Conservation (phyloP, 2,797 vertebrate genomes). For the Meriones psammophilus region DNA sequence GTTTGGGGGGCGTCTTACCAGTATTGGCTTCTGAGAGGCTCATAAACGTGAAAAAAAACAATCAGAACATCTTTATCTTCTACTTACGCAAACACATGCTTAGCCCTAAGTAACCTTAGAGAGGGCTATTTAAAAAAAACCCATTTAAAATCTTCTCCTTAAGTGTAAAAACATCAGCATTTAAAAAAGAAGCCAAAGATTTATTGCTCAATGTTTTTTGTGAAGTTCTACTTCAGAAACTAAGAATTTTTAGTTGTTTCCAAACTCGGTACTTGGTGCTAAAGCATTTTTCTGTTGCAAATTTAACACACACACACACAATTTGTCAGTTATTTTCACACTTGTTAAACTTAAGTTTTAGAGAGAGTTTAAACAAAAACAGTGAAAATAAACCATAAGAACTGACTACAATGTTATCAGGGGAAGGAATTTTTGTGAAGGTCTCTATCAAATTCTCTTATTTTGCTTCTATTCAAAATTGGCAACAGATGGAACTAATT, state of each 20-base stretch:
- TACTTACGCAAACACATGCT: conserved; percentile 35
- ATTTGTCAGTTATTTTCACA: conserved; percentile 70
- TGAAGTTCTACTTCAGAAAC: conserved; percentile 60
- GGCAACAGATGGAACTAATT: not conserved
- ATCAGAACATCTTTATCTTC: not conserved
- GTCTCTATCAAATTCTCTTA: not conserved
- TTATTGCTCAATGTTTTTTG: conserved; percentile 54
- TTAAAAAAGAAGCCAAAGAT: conserved; percentile 47
- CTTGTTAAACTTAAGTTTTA: conserved; percentile 74
- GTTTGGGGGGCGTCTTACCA: not conserved
- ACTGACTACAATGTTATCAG: not conserved
- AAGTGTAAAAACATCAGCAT: conserved; percentile 28
- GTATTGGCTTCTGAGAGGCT: not conserved
- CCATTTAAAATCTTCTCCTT: not conserved
- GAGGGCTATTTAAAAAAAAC: not conserved
- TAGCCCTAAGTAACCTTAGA: not conserved
- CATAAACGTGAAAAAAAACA: not conserved
- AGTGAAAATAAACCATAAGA: conserved; percentile 47
- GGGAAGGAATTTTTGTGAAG: conserved; percentile 54
- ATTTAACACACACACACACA: conserved; percentile 30
- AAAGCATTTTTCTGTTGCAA: conserved; percentile 61
- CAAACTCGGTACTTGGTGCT: conserved; percentile 38
- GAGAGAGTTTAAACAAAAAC: conserved; percentile 59
- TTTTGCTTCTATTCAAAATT: conserved; percentile 22
- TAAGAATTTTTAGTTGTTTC: conserved; percentile 59